Evolutionary conservation across 2,113 vertebrate species (phyloP).

Genomic region (Spea bombifrons): DNA sequence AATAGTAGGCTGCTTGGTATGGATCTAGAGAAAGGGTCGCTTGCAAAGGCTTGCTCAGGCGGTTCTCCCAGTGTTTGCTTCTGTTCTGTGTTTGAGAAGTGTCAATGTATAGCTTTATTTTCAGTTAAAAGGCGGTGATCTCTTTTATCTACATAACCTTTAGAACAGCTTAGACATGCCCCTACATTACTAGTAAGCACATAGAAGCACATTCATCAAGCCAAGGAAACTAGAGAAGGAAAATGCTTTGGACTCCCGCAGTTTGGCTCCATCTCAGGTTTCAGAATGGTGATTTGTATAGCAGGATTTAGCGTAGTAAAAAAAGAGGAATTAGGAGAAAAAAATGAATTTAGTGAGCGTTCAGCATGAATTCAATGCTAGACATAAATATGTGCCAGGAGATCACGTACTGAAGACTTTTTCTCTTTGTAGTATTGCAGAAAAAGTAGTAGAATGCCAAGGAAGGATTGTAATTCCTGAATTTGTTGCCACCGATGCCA

Average conservation of each 20-base stretch:
- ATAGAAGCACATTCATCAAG: neutral
- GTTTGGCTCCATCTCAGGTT: neutral
- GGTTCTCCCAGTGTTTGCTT: neutral
- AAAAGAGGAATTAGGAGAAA: neutral
- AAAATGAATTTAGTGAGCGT: too few relatives aligned
- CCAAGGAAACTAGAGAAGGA: neutral
- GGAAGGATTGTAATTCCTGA: too few relatives aligned
- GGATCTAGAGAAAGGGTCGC: neutral
- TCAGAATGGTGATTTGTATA: neutral
- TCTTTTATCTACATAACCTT: neutral
- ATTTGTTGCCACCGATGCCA: too few relatives aligned
- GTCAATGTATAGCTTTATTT: neutral
- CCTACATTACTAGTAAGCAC: neutral
- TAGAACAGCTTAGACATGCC: neutral
- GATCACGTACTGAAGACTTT: neutral
- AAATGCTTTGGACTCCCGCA: neutral
- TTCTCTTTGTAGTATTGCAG: too few relatives aligned
- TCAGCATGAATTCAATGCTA: neutral
- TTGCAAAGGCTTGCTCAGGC: neutral
- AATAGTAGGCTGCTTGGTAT: neutral
- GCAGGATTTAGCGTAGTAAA: neutral
- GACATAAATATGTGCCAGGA: neutral
- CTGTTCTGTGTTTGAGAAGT: neutral
- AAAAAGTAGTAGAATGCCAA: too few relatives aligned
- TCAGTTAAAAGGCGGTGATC: neutral